Evolutionary conservation across 1,140 invertebrate genomes (phyloP), one percentile per base, ranked within the genome.

Genomic region (Aphidius gifuensis): DNA sequence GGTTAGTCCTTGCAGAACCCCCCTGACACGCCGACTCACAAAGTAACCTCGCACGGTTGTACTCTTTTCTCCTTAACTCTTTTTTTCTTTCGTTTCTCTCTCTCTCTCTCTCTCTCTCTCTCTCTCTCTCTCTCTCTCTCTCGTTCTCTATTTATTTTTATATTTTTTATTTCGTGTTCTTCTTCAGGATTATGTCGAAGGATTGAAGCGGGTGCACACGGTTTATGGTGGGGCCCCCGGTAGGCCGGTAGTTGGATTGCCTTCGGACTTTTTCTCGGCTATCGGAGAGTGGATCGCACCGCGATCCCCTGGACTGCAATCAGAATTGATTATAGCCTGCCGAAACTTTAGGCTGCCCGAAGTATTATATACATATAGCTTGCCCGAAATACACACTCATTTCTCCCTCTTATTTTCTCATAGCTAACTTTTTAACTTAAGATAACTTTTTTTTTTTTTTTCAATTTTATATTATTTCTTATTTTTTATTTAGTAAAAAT

Each of bases 321-420:
- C 77, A 81, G 78, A 80, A 79, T 80, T 80, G 79, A 81, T 81
- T 81, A 79, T 79, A 81, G 78, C 77, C 79, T 79, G 77, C 76
- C 78, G 78, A 81, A 81, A 80, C 70, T 78, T 62, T 71, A 70
- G 72, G 69, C 65, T 70, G 69, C 69, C 16, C 50, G 67, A 67
- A 69, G 71, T 78, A 78, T 79, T 79, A 79, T 79, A 79, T 75
- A 76, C 75, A 70, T 75, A 67, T 75, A 67, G 75, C 74, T 72
- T 68, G 71, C 70, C 4, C 4, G 23, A 32, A 32, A 32, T 32
- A 38, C 49, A 42, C 51, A 50, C 50, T 55, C n/a, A 55, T 48
- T 38, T 58, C 50, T 62, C 11, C 21, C 58, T 60, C 46, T 16
- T 50, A 9, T 46, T 57, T 56, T 32, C 23, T 32, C 23, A 32